Conservation (phyloP, 2,888 invertebrate species). For the Acrobasis consociella region DNA sequence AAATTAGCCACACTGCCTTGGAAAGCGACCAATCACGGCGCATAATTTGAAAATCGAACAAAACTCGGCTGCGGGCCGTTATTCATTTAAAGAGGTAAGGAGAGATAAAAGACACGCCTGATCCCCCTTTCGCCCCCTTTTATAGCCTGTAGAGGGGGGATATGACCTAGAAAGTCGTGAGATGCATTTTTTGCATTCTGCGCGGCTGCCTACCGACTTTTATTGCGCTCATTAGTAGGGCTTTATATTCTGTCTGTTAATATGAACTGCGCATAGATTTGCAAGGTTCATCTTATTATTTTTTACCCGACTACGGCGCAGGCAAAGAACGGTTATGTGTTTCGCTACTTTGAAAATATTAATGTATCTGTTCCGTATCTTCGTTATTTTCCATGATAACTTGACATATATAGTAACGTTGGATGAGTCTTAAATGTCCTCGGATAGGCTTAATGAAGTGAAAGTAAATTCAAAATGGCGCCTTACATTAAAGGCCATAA, state of each 20-base stretch:
- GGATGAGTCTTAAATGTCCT: no score
- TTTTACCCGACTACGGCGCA: neutral
- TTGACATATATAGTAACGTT: no score
- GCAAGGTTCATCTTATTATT: constrained; percentile 21
- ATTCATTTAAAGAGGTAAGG: constrained; percentile 48
- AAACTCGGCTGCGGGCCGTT: constrained; percentile 40
- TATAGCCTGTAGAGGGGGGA: constrained; percentile 26
- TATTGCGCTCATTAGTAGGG: constrained; percentile 60
- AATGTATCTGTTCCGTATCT: no score
- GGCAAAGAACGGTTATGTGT: no score
- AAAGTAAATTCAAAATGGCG: no score
- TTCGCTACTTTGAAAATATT: no score
- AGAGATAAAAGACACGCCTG: constrained; percentile 47
- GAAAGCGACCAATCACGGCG: constrained; percentile 25
- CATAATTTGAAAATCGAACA: constrained; percentile 49
- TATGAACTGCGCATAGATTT: constrained; percentile 39
- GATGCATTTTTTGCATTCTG: constrained; percentile 54
- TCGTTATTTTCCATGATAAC: no score
- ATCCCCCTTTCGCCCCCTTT: constrained; percentile 24
- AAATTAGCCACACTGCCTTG: constrained; percentile 16
- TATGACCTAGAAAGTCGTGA: constrained; percentile 55
- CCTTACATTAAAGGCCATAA: no score
- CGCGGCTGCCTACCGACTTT: constrained; percentile 40
- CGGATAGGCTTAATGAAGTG: no score
- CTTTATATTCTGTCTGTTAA: constrained; percentile 43